These are phyloP conservation scores for Trichopoda pennipes DNA, from an alignment of 2,888 invertebrate species.

Conservation along the genomic window DNA sequence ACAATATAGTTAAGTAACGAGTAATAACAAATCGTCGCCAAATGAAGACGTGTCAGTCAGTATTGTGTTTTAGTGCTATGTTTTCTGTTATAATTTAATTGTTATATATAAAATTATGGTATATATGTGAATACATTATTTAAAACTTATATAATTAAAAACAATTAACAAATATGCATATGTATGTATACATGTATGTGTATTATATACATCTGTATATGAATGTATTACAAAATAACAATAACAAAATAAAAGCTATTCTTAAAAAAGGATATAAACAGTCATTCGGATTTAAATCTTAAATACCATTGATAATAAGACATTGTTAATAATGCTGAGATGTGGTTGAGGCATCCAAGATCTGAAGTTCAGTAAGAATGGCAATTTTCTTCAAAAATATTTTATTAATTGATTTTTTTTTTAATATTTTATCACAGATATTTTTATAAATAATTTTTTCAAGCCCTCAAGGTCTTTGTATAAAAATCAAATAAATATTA, in stretches of 20 bases:
- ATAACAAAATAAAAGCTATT: neutral
- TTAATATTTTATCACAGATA: too few species aligned
- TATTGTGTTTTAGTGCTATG: conserved; percentile 44
- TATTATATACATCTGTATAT: neutral
- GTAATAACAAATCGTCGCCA: conserved; percentile 5
- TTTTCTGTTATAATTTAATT: conserved; percentile 23
- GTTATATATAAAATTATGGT: conserved; percentile 23
- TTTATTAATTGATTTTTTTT: too few species aligned
- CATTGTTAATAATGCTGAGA: too few species aligned
- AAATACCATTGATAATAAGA: too few species aligned
- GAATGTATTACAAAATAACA: neutral
- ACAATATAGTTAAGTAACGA: neutral
- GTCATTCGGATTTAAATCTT: too few species aligned
- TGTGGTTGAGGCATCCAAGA: too few species aligned
- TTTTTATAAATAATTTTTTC: too few species aligned
- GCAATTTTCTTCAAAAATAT: too few species aligned
- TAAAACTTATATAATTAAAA: conserved; percentile 13
- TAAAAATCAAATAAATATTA: too few species aligned
- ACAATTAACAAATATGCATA: neutral
- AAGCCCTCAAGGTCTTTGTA: too few species aligned
- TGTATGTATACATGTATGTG: neutral
- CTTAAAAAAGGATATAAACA: neutral
- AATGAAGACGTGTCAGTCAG: conserved; percentile 27
- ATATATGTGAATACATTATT: neutral
- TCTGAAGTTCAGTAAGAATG: too few species aligned